Percentiles rank a stretch among this genome's conserved stretches.
Conservation (phyloP, 2,797 vertebrate species). For the Rhynchotus rufescens region DNA sequence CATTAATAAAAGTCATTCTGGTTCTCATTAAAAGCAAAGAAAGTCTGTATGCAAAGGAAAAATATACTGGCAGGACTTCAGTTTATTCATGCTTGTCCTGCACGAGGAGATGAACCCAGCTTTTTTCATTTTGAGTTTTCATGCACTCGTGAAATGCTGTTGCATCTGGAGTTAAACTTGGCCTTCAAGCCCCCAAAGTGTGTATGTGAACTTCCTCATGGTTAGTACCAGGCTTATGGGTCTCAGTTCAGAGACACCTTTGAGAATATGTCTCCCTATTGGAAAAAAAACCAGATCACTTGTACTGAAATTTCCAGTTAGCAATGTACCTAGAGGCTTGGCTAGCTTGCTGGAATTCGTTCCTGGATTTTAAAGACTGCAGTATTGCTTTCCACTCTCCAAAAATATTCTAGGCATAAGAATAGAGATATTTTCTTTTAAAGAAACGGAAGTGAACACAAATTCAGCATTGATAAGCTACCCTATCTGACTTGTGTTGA, state of each 20-base stretch:
- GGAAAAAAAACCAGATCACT: slow-evolving; percentile 23
- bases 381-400: not conserved
- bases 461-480: not conserved
- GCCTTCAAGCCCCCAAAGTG: slow-evolving; percentile 22
- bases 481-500: not conserved
- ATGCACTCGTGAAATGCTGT: not conserved
- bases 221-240: not conserved
- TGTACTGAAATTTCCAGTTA: slow-evolving; percentile 21
- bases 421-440: not conserved
- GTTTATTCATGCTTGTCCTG: slow-evolving; percentile 42
- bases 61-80: slow-evolving; percentile 39
- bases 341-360: slow-evolving; percentile 12
- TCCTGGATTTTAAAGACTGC: not conserved
- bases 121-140: slow-evolving; percentile 35
- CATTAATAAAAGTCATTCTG: not conserved
- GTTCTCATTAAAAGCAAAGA: slow-evolving; percentile 26
- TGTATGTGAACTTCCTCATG: slow-evolving; percentile 20
- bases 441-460: not conserved
- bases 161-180: slow-evolving; percentile 41
- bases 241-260: slow-evolving; percentile 4
- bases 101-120: slow-evolving; percentile 17
- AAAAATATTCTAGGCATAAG: not conserved
- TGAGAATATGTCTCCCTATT: slow-evolving; percentile 47
- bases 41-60: not conserved
- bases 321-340: slow-evolving; percentile 33